Evolutionary conservation across 1,140 invertebrate species (phyloP), one percentile per base, ranked within the genome.

Genomic region (Lanistes nyassanus): DNA sequence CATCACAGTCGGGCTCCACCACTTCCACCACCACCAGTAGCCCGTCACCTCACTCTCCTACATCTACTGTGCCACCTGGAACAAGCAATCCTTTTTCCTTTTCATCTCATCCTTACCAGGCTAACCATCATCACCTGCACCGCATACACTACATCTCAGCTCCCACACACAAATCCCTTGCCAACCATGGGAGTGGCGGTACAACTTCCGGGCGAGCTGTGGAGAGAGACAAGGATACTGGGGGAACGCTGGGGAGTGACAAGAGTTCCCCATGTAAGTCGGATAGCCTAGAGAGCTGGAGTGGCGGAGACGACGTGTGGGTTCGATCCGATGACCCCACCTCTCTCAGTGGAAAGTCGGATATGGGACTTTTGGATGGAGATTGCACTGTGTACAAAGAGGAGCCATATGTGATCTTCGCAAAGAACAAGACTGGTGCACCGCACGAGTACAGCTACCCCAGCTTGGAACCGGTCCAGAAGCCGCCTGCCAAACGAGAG

Each of bases 341-440:
- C 6, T 82, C 83, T 16, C 37, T 85, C 37, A 83, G 82, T 68
- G 78, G 77, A 26, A 86, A 85, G 74, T 85, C 85, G 0, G 82
- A 85, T 74, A 81, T 83, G 70, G 85, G 78, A 71, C 72, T 86
- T 51, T 71, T 85, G 69, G 82, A 83, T 58, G 72, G 78, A 36
- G 79, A 82, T n/a, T 55, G 73, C 23, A 78, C 80, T 68, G 79
- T 68, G 58, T 74, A 73, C 69, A 84, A 83, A 56, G 86, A 88
- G 80, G 83, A 95, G 89, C 94, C 94, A 26, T 97, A 97, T 85
- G 95, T 97, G 58, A 95, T 96, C 84, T 92, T 97, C 83, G 94
- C 94, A 39, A 88, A 87, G 74, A 88, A 86, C 78, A 85, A 86
- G 75, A 75, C 74, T 23, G 77, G 75, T 39, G 76, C 76, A 51